Conservation (phyloP, 2,113 vertebrate species). For the Larimichthys crocea region DNA sequence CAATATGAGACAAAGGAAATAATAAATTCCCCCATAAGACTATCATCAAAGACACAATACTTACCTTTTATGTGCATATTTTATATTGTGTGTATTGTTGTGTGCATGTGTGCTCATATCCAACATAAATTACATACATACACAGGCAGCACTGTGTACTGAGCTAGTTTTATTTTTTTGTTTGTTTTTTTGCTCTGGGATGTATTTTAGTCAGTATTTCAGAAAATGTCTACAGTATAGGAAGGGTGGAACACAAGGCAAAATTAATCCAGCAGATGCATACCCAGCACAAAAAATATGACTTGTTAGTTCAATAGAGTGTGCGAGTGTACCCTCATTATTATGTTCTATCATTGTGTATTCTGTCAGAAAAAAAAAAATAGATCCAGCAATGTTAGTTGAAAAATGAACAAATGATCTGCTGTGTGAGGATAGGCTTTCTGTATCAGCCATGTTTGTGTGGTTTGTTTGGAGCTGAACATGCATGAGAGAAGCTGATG, state of each 20-base stretch:
- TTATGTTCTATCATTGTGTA: constrained; percentile 39
- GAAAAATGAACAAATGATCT: constrained; percentile 46
- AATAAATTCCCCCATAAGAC: constrained; percentile 4
- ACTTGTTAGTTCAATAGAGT: constrained; percentile 49
- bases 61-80: not conserved
- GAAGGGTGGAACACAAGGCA: constrained; percentile 17
- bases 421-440: constrained; percentile 3
- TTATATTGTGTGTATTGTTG: constrained; percentile 20
- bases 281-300: constrained; percentile 30
- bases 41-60: constrained; percentile 30
- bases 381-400: constrained; percentile 26
- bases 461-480: not conserved
- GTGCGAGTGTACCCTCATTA: constrained; percentile 49
- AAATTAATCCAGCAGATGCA: constrained; percentile 42
- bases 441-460: constrained; percentile 13
- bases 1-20: not conserved
- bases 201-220: constrained; percentile 30
- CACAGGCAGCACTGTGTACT: not conserved
- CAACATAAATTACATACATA: not conserved
- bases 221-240: constrained; percentile 10
- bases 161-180: constrained; percentile 18
- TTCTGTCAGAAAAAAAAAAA: constrained; percentile 36
- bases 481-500: not conserved
- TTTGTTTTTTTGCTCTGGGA: constrained; percentile 20
- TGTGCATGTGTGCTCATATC: constrained; percentile 9